Base-by-base conservation (phyloP, 1,140 invertebrate species). In the Brachystomella parvula region DNA sequence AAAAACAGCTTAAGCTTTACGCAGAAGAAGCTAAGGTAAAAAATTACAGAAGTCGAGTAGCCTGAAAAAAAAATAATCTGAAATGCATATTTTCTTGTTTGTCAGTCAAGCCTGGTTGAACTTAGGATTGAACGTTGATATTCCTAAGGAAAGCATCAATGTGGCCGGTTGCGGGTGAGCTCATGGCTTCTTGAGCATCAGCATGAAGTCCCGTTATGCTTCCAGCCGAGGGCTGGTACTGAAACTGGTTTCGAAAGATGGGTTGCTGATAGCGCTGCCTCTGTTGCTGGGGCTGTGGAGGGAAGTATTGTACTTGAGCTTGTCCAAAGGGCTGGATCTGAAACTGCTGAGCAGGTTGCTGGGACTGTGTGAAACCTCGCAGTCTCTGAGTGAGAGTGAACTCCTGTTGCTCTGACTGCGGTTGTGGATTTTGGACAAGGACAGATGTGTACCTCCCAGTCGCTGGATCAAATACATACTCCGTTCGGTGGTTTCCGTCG, bases 101-200 rank as follows among this genome's bases (percentile, higher is more conserved):
- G n/a, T n/a, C n/a, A n/a, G n/a, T n/a, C n/a, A n/a, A n/a, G n/a
- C n/a, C n/a, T n/a, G n/a, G 9, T 53, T 19, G 57, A 67, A 39
- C 32, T 69, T 73, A 74, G 65, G 71, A 71, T 31, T 72, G 67
- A 72, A 86, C 83, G 74, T 84, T 84, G 74, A 87, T 85, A 44
- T 85, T 85, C 76, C 87, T 82, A 47, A 90, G 82, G 78, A 89
- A 90, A 39, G 88, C 86, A 75, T 89, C 88, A 74, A 90, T 89
- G 75, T 89, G 88, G 24, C 87, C 86, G 32, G 81, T 79, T 2
- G 83, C 79, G 2, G 77, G 62, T 58, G 80, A 78, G 2, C 79
- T 77, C n/a, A 76, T 12, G 63, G 78, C 73, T 60, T 69, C 68
- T 33, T 67, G 65, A 58, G 56, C 53, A 32, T 58, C 49, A 30